Evolutionary conservation across 2,797 vertebrate species (phyloP), one percentile per base, ranked within the genome.

Genomic region (Anabas testudineus): DNA sequence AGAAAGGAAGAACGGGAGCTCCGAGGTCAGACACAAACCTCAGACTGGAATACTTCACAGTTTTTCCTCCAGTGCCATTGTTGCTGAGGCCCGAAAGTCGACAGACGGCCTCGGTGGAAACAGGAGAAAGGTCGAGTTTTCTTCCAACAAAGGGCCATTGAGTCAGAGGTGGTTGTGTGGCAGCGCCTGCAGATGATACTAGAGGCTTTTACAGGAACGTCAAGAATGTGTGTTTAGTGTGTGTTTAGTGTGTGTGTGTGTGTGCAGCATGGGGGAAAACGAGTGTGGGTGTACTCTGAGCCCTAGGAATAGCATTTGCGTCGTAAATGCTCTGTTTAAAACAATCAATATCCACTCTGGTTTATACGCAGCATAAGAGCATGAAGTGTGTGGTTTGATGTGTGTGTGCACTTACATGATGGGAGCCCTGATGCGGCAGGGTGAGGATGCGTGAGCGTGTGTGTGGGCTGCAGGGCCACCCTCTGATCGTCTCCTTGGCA

Each of bases 261-360:
- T 76, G 74, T 30, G 61, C 62, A 66, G 81, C 81, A 74, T 69
- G 62, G n/a, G 80, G 74, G 60, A 69, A 70, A 82, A 72, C n/a
- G 15, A 83, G 90, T 80, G 90, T 89, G 92, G 86, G 91, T 55
- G 90, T 87, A 59, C 72, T 74, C 49, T 13, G 67, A 72, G 84
- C 84, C 84, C 87, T 64, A 78, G 82, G 86, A 92, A 91, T 85
- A 90, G 81, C 84, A 82, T 76, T 83, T 78, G 81, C 64, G 88
- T 85, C 75, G 60, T 92, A 92, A 92, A 91, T 56, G 87, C 86
- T 86, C 68, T 86, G 87, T 93, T 91, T 91, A 91, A 91, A 91
- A 86, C 82, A 78, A 92, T 93, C 92, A 83, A 93, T 93, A 92
- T 83, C 83, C 84, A 72, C 87, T 88, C 81, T 39, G 80, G 64